Conservation (phyloP, 2,797 vertebrate species). For the Thalassophryne amazonica region DNA sequence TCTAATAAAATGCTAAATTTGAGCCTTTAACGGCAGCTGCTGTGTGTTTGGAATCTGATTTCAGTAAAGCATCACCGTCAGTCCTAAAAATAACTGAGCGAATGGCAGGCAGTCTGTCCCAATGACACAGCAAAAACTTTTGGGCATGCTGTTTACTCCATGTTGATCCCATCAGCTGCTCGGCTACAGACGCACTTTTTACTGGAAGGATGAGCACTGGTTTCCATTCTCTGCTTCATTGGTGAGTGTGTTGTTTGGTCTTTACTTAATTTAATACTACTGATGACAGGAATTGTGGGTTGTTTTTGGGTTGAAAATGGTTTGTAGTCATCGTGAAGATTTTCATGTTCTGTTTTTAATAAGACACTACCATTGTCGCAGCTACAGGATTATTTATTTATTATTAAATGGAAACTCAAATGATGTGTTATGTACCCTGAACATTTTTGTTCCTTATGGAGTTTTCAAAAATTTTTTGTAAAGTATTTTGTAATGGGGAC, state of each 20-base stretch:
- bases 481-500: background rate
- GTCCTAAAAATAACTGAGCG: constrained; percentile 77
- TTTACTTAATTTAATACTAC: constrained; percentile 13
- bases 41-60: constrained; percentile 67
- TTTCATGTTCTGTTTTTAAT: too few species aligned
- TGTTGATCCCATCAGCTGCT: constrained; percentile 44
- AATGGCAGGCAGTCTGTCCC: constrained; percentile 53
- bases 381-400: background rate
- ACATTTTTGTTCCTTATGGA: background rate
- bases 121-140: constrained; percentile 64
- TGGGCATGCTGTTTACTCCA: constrained; percentile 40
- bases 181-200: constrained; percentile 12
- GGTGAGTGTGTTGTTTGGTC: constrained; percentile 61
- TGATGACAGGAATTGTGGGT: constrained; percentile 29
- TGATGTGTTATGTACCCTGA: background rate
- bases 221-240: constrained; percentile 33
- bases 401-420: background rate
- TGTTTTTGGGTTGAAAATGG: constrained; percentile 17
- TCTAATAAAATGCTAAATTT: constrained; percentile 20
- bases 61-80: constrained; percentile 49
- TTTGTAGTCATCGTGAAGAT: constrained; percentile 11
- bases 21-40: constrained; percentile 74
- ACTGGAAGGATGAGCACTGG: constrained; percentile 60
- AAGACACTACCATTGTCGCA: too few species aligned
- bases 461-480: constrained; percentile 4